Base-by-base conservation (phyloP, 2,113 vertebrate species). In the Misgurnus anguillicaudatus region DNA sequence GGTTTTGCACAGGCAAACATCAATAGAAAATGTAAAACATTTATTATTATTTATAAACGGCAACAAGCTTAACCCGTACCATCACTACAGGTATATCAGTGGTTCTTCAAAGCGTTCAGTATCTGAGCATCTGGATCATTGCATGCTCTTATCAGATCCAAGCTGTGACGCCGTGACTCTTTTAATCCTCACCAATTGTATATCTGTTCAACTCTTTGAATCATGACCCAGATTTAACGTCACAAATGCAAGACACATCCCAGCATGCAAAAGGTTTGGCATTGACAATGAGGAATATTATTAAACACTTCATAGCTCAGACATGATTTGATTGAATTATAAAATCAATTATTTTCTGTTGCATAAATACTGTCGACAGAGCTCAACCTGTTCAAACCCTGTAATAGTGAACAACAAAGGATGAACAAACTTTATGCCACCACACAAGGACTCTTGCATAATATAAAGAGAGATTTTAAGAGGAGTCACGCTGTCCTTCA, bases 381-480 rank as follows among this genome's bases (percentile, higher is more conserved):
- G 2, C 42, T 10, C 42, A 45, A 45, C 42, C 10, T 45, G 7
- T 45, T 9, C 2, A 45, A 45, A 45, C 42, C 7, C 42, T 45
- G n/a, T n/a, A 9, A 10, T 9, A 45, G 6, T 6, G 42, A 6
- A 6, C 7, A 10, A 9, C 7, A 9, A 45, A 45, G 42, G 10
- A 6, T 6, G 42, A 10, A 9, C 42, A 45, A 10, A 45, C 10
- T 45, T 7, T 45, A 10, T 45, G 42, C 7, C 42, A 7, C 5
- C 6, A 82, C 86, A 79, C 57, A 79, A 88, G 89, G 83, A 84
- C 79, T 81, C 55, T 80, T 74, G 71, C 62, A 84, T 69, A 83
- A 84, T 88, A 90, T 88, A 81, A 58, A 78, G 83, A 89, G 85
- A 87, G 87, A 87, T 90, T 87, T 86, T 87, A 89, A 80, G 74